Base-by-base conservation (phyloP, 2,888 invertebrate species). In the Epinotia ramella region DNA sequence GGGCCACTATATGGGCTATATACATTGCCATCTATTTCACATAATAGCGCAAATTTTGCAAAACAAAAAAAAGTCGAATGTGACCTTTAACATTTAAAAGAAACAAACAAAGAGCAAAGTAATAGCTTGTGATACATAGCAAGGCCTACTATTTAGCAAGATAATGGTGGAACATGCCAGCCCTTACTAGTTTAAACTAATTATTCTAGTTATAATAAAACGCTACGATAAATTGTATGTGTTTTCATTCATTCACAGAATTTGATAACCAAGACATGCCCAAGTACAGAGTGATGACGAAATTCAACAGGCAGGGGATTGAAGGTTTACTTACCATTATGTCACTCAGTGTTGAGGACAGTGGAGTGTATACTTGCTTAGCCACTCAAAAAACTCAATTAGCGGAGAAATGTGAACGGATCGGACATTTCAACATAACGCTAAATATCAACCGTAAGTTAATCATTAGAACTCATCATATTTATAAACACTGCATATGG, bases 371-470 rank as follows among this genome's bases (percentile, higher is more conserved):
- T 70, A 82, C 82, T 2, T 94, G 93, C 70, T 74, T 81, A 0
- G 85, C 90, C 1, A 77, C 86, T 3, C 93, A 94, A 76, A 84
- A 87, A n/a, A 88, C 79, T 44, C 75, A 78, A 0, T 70, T 78
- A 0, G 72, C 83, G 12, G 84, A 85, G 0, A 81, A 86, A 12
- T 93, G 93, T 73, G 77, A 40, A 3, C 77, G 83, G 16, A 79
- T 65, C 81, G 81, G 3, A 77, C 28, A 40, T 6, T 79, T 84
- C 16, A 90, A 93, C 78, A 86, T 93, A 1, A 88, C 88, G 1
- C 77, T 94, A 7, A 84, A 87, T 73, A 87, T 94, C 0, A 91
- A 89, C 77, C 84, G 93, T 93, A 78, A 88, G 93, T 88, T n/a
- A 53, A 28, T 20, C 28, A 59, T 73, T 60, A 44, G 12, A 53